Conservation (phyloP, 2,888 invertebrate genomes). For the Pediacus dermestoides region DNA sequence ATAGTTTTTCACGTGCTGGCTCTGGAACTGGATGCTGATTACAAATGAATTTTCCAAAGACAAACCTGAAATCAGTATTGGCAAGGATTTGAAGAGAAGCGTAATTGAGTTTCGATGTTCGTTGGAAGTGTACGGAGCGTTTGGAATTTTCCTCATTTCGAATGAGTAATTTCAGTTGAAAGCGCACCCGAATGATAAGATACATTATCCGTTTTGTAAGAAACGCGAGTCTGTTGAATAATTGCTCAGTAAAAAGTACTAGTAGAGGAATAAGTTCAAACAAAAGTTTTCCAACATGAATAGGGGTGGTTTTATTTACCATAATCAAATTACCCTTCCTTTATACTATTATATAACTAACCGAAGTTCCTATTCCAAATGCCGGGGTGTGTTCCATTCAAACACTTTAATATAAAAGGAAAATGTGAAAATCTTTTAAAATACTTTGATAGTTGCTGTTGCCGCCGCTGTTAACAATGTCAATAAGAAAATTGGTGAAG, state of each 20-base stretch:
- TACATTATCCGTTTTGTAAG: slow-evolving; percentile 1
- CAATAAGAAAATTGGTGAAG: too few species aligned
- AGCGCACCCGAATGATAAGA: slow-evolving; percentile 7
- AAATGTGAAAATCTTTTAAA: too few species aligned
- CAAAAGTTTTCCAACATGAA: slow-evolving; percentile 3
- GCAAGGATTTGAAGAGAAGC: slow-evolving; percentile 26
- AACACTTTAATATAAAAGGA: too few species aligned
- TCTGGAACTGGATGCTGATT: slow-evolving; percentile 9
- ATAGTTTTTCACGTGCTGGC: not conserved
- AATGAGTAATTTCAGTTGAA: slow-evolving; percentile 21
- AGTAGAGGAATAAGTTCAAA: slow-evolving; percentile 3
- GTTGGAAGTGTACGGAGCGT: slow-evolving; percentile 9
- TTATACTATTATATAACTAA: too few species aligned
- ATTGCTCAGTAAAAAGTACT: not conserved
- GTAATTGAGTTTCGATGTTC: slow-evolving; percentile 34
- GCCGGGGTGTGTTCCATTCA: too few species aligned
- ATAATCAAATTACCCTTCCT: too few species aligned
- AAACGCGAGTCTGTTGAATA: slow-evolving; percentile 2
- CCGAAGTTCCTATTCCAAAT: too few species aligned
- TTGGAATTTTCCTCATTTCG: slow-evolving; percentile 22
- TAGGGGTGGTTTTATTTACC: too few species aligned
- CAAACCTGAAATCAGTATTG: slow-evolving; percentile 18
- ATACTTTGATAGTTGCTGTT: too few species aligned
- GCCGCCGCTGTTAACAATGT: too few species aligned
- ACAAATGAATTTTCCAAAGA: slow-evolving; percentile 9